Base-by-base conservation (phyloP, 2,113 vertebrate species). In the Neopipo cinnamomea region DNA sequence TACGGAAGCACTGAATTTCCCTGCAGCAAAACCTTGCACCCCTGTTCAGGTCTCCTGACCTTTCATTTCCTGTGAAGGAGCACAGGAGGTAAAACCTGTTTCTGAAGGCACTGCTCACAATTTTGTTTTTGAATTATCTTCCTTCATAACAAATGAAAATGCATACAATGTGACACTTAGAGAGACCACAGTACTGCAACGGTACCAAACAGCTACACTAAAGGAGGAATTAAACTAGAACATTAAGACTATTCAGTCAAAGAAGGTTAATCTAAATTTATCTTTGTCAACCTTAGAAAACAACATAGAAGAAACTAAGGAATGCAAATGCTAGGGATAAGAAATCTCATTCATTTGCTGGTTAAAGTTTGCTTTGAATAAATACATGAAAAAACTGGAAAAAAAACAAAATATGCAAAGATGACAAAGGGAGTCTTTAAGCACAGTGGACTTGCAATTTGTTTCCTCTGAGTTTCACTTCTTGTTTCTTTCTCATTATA, bases 401-500 rank as follows among this genome's bases (percentile, higher is more conserved):
- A 44, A 65, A 93, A 94, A 41, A 59, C 41, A 78, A 89, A 86
- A 80, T 41, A 47, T 11, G 18, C 66, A 59, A 85, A 88, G 37
- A 93, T 66, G 46, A 96, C 47, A 90, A 77, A 83, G 35, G 66
- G 44, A 88, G 49, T 68, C 63, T 71, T 62, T 70, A 72, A 49
- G 62, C n/a, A 93, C 46, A 13, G 22, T 70, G 55, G n/a, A 37
- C 58, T 86, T 82, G 33, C 65, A 50, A 89, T 89, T 94, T 46
- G 53, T 77, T 77, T 82, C 91, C 58, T 84, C 33, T 70, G 76
- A 70, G 28, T 42, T 86, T 84, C 20, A 68, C 28, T 87, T 94
- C 50, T 83, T 84, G 41, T 78, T 88, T 87, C 77, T 33, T 85
- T 79, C 84, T 93, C 78, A 91, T 94, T 95, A 85, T n/a, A 91